phyloP scores from a whole-genome alignment of 1,140 invertebrate genomes.

The Danaus melanippus region DNA sequence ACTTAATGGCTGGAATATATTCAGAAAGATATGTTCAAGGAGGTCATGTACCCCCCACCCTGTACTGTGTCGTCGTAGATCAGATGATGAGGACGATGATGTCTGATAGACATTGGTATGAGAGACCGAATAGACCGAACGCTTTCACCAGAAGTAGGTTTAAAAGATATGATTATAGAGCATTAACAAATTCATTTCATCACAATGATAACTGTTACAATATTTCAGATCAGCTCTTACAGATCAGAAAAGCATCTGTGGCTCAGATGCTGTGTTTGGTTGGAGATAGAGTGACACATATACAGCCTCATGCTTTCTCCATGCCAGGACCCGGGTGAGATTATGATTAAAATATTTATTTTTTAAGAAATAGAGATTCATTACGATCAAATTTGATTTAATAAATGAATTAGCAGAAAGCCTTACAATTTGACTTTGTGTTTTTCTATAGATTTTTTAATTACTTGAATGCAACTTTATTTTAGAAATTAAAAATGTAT shows the following conservation, averaged over 20 bases:
- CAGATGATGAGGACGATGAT: constrained; percentile 31
- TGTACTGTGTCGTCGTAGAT: constrained; percentile 35
- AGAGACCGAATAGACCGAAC: constrained; percentile 39
- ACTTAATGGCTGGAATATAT: constrained; percentile 45
- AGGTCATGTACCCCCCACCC: constrained; percentile 30
- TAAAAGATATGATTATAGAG: too few relatives aligned
- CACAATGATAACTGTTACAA: not conserved
- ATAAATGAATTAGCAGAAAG: too few relatives aligned
- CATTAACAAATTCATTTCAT: too few relatives aligned
- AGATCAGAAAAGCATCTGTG: constrained; percentile 88
- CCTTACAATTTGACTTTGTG: too few relatives aligned
- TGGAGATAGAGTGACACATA: constrained; percentile 70
- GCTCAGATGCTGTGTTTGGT: constrained; percentile 92
- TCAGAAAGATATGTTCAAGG: constrained; percentile 29
- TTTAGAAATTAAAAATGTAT: constrained; percentile 1
- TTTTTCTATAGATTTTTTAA: too few relatives aligned
- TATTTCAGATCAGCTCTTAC: constrained; percentile 83
- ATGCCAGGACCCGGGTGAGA: constrained; percentile 30
- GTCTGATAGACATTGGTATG: constrained; percentile 51
- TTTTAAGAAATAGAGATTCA: too few relatives aligned
- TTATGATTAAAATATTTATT: too few relatives aligned
- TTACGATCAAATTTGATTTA: too few relatives aligned
- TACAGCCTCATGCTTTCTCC: constrained; percentile 37
- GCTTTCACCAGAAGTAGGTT: constrained; percentile 39
- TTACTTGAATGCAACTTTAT: too few relatives aligned